Evolutionary conservation across 2,888 invertebrate genomes (phyloP).

Genomic region (Parasteatoda lunata): DNA sequence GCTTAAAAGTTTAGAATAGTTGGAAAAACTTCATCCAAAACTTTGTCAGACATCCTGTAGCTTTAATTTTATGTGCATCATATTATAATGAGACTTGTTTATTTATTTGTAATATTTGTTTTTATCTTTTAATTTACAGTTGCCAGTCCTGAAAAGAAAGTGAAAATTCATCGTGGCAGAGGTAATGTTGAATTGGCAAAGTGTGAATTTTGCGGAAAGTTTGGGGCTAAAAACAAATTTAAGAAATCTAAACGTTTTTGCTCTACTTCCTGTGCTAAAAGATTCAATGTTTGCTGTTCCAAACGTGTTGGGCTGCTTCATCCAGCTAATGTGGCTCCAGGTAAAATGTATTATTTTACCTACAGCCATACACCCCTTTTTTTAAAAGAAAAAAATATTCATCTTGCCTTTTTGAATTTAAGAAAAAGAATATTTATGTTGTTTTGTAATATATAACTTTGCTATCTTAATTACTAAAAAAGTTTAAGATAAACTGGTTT

Average conservation of each 20-base stretch:
- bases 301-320: conserved; percentile 73
- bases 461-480: no score
- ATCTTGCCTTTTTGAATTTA: no score
- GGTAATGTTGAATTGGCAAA: conserved; percentile 68
- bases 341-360: conserved; percentile 54
- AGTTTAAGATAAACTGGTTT: no score
- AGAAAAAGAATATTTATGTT: no score
- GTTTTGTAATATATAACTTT: no score
- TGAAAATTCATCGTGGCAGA: conserved; percentile 51
- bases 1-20: no score
- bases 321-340: conserved; percentile 58
- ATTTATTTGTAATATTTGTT: background rate
- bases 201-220: conserved; percentile 85
- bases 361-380: conserved; percentile 9
- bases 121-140: conserved; percentile 26
- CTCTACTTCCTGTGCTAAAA: conserved; percentile 83
- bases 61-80: no score
- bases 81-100: no score
- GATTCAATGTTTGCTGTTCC: conserved; percentile 77
- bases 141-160: conserved; percentile 68
- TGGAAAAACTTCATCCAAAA: no score
- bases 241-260: conserved; percentile 78
- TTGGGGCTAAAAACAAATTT: conserved; percentile 80
- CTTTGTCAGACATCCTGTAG: no score
- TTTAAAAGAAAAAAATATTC: no score